These are phyloP conservation scores for Acipenser transmontanus DNA, from an alignment of 2,797 vertebrate genomes.

Conservation along the genomic window DNA sequence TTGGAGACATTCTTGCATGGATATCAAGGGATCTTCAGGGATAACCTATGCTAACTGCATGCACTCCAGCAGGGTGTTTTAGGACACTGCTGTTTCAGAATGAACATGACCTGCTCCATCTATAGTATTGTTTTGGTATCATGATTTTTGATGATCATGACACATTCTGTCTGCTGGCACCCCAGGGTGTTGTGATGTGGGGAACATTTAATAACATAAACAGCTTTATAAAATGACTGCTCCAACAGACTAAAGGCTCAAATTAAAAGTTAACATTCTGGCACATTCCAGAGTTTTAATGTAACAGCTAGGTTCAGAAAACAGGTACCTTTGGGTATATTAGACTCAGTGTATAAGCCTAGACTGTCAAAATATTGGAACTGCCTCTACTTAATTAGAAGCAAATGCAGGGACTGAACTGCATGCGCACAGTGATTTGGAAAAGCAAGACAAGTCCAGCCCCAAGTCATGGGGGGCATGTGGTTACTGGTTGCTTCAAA, in stretches of 20 bases:
- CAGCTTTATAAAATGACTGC: constrained; percentile 23
- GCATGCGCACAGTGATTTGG: too few relatives aligned
- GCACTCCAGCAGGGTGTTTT: too few relatives aligned
- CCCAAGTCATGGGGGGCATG: constrained; percentile 10
- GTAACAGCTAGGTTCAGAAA: constrained; percentile 10
- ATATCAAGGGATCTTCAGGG: too few relatives aligned
- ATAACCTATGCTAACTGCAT: too few relatives aligned
- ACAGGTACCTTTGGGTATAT: constrained; percentile 29
- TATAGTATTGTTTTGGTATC: too few relatives aligned
- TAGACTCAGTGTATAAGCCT: constrained; percentile 28
- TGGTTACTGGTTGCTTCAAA: constrained; percentile 28
- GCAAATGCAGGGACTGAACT: constrained; percentile 30
- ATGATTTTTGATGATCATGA: too few relatives aligned
- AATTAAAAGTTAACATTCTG: constrained; percentile 33
- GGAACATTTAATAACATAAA: constrained; percentile 31
- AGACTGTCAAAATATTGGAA: constrained; percentile 27
- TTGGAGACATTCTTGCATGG: too few relatives aligned
- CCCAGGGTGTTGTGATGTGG: neutral
- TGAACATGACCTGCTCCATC: too few relatives aligned
- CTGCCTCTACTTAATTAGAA: constrained; percentile 45
- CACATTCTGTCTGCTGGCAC: too few relatives aligned
- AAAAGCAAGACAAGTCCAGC: constrained; percentile 21
- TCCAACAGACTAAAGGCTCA: constrained; percentile 21
- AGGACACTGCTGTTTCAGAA: too few relatives aligned
- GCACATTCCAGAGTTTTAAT: constrained; percentile 23